Evolutionary conservation across 2,888 invertebrate species (phyloP), one percentile per base, ranked within the genome.

Genomic region (Dyspetes luteomarginatus): DNA sequence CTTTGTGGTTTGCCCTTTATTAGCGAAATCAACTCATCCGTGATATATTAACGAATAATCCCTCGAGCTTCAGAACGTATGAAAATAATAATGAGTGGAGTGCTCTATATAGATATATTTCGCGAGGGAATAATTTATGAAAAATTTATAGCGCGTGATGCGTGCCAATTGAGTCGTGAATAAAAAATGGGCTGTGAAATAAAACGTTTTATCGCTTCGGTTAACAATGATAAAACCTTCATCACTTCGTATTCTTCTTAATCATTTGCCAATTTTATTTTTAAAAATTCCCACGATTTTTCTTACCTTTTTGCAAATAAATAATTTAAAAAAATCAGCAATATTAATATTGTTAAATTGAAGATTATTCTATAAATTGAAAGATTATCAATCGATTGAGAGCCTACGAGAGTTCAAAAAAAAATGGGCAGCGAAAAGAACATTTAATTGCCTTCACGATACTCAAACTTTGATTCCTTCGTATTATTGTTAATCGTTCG

Each of bases 1-100:
- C 83, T 81, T 87, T 87, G 86, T 85, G 88, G 89, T 89, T 89
- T 87, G 88, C 88, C 89, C 89, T 90, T 84, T 90, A 89, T 89
- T 87, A 85, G 86, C 83, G 83, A 72, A 78, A 85, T 85, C 69
- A 86, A 86, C 87, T 86, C 89, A 60, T 43, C 78, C 81, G 79
- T 84, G 79, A 85, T 82, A 81, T 84, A 85, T 85, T 82, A 80
- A 83, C 71, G 81, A 68, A 72, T 68, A 76, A 80, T 45, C 67
- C 48, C 28, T n/a, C 28, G 15, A 58, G 41, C 60, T 62, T 62
- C 30, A 12, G 9, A 4, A 26, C 17, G 9, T 65, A 58, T 75
- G 22, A 55, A 64, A 64, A 62, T 60, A 56, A 78, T 71, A 74
- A 73, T 72, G 71, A 78, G 56, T n/a, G n/a, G n/a, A n/a, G n/a